phyloP scores from a whole-genome alignment of 2,888 invertebrate species.

The Aquatica leii region DNA sequence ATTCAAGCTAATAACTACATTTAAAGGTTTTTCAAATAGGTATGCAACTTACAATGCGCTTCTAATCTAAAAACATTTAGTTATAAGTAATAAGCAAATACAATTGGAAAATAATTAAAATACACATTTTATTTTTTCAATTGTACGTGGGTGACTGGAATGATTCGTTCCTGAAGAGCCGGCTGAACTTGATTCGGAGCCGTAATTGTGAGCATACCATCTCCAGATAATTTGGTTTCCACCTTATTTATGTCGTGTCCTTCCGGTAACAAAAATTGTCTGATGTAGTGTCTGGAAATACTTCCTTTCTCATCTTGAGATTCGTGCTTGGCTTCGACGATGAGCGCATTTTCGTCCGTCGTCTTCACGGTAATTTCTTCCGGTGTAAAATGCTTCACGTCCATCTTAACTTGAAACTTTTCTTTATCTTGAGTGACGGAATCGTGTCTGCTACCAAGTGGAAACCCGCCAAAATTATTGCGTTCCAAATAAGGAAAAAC shows the following conservation, averaged over 20 bases:
- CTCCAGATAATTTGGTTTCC: conserved; percentile 78
- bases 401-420: conserved; percentile 61
- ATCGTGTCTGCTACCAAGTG: too few relatives aligned
- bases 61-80: too few relatives aligned
- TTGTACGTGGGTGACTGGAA: conserved; percentile 60
- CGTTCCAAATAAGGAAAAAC: conserved; percentile 30
- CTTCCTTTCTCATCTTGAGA: conserved; percentile 52
- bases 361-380: conserved; percentile 40
- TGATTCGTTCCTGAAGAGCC: conserved; percentile 56
- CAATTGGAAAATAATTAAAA: too few relatives aligned
- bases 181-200: conserved; percentile 64
- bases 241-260: conserved; percentile 78
- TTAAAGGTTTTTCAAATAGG: too few relatives aligned
- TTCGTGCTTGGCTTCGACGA: conserved; percentile 40
- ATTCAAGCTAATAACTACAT: too few relatives aligned
- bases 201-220: conserved; percentile 75
- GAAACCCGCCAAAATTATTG: too few relatives aligned
- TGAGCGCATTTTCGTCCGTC: conserved; percentile 29
- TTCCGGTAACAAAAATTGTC: conserved; percentile 78
- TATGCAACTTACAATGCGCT: too few relatives aligned
- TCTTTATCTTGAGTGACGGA: conserved; percentile 69
- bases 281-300: conserved; percentile 77
- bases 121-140: too few relatives aligned
- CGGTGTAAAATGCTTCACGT: conserved; percentile 36
- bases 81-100: too few relatives aligned